Evolutionary conservation across 2,113 vertebrate species (phyloP).

Genomic region (Hystrix cristata): DNA sequence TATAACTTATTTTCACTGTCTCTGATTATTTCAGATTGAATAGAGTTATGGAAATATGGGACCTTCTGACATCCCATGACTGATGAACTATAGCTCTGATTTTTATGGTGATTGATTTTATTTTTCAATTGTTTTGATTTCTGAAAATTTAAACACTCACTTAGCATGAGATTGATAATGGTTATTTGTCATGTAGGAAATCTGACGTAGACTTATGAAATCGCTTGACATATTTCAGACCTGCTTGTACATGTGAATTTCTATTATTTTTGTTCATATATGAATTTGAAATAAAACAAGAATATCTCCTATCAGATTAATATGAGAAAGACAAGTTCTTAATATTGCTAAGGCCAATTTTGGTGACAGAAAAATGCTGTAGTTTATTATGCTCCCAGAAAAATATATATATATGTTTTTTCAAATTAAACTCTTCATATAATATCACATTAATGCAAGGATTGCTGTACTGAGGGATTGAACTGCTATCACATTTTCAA

Average conservation of each 20-base stretch:
- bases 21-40: slow-evolving; percentile 83
- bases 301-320: slow-evolving; percentile 28
- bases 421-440: slow-evolving; percentile 52
- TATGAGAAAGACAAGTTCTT: slow-evolving; percentile 60
- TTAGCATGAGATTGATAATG: slow-evolving; percentile 83
- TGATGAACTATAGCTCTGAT: slow-evolving; percentile 73
- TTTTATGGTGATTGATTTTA: slow-evolving; percentile 81
- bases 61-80: slow-evolving; percentile 71
- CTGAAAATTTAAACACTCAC: slow-evolving; percentile 84
- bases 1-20: slow-evolving; percentile 76
- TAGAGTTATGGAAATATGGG: slow-evolving; percentile 73
- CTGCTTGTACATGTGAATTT: slow-evolving; percentile 35
- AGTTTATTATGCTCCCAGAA: slow-evolving; percentile 27
- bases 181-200: slow-evolving; percentile 84
- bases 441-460: slow-evolving; percentile 65
- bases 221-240: slow-evolving; percentile 80
- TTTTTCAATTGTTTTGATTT: slow-evolving; percentile 87
- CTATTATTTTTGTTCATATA: slow-evolving; percentile 72
- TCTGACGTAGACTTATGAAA: slow-evolving; percentile 82
- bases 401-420: neutral
- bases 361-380: slow-evolving; percentile 38
- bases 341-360: slow-evolving; percentile 28
- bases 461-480: slow-evolving; percentile 46
- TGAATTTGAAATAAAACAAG: slow-evolving; percentile 72
- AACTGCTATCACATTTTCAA: slow-evolving; percentile 49